Base-by-base conservation (phyloP, 2,113 vertebrate species). In the Microcebus lehilahytsara region DNA sequence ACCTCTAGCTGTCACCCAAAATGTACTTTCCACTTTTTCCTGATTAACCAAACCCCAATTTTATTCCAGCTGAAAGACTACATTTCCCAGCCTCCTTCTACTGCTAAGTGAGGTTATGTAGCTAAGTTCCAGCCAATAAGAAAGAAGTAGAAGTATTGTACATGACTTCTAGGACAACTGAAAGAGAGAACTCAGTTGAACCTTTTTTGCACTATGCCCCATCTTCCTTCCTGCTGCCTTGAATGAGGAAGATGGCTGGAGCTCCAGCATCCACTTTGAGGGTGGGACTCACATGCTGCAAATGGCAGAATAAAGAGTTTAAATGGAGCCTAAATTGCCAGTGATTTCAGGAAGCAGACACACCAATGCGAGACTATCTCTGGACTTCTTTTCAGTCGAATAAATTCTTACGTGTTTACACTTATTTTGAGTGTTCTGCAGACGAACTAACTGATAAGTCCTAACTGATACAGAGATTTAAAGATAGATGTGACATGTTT, bases 41-140 rank as follows among this genome's bases (percentile, higher is more conserved):
- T 77, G 56, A 69, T 72, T 32, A 89, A 90, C 32, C 9, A 40
- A 92, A 77, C 32, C 25, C n/a, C n/a, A 49, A 32, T 81, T 86
- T 90, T 62, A 67, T 81, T 86, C 37, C 69, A 91, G 40, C 34
- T 66, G 64, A 90, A 93, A 67, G 37, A 77, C 20, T 51, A n/a
- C 34, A 49, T 72, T 64, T 72, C 69, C 60, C 74, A 97, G 49
- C 30, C 53, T 93, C 58, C 71, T 80, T 22, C 37, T 72, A 49
- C 34, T 60, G 53, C 25, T 86, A 85, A 46, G 40, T n/a, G 4
- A 91, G 3, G 23, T 51, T 40, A 83, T 13, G 10, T 22, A 58
- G 69, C 69, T 67, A 97, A 91, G 9, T 83, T 91, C 60, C 87
- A 69, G 46, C 17, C 49, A 72, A n/a, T 79, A 89, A 62, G n/a